These are phyloP conservation scores for Lampris incognitus DNA, from an alignment of 2,113 vertebrate species.

Conservation along the genomic window DNA sequence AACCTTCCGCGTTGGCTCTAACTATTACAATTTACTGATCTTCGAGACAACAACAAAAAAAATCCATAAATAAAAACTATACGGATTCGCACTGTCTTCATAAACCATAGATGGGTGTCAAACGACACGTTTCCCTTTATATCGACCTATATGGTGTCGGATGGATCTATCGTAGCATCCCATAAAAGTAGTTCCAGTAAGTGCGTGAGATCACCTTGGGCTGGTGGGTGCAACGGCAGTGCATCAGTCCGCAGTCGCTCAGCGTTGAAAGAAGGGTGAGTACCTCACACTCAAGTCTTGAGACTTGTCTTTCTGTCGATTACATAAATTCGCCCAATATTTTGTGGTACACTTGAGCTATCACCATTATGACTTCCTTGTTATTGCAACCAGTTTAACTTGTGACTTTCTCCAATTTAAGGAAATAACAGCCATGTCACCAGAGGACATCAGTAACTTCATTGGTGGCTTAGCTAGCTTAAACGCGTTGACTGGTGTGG, in stretches of 20 bases:
- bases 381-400: no score
- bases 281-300: neutral
- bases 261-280: constrained; percentile 60
- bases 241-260: constrained; percentile 25
- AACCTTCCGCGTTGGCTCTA: constrained; percentile 55
- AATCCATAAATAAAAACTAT: neutral
- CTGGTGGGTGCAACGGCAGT: constrained; percentile 24
- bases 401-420: no score
- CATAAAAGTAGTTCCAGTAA: constrained; percentile 75
- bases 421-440: no score
- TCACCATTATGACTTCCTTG: neutral
- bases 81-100: rapidly evolving
- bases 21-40: neutral
- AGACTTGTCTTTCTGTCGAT: neutral
- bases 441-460: no score
- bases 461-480: no score
- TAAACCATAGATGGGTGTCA: constrained; percentile 3
- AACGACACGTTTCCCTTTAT: constrained; percentile 75
- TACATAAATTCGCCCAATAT: neutral
- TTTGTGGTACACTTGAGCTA: neutral
- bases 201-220: constrained; percentile 78
- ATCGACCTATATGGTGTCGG: constrained; percentile 58
- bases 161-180: constrained; percentile 69
- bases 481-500: no score
- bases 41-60: no score